phyloP scores from a whole-genome alignment of 2,113 vertebrate genomes.

The Alligator sinensis region DNA sequence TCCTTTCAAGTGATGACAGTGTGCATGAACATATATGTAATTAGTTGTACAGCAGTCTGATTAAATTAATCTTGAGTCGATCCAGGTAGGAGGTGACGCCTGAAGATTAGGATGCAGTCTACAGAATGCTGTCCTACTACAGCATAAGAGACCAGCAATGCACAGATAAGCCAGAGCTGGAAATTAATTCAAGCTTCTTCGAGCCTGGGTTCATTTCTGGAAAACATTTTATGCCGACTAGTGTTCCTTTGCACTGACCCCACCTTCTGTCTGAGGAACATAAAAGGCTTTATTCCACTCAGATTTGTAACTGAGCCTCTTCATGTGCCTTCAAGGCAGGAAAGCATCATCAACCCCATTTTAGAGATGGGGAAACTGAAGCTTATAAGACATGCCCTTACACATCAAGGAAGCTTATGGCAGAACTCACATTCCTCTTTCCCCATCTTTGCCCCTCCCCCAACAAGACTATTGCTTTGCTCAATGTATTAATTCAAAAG shows the following conservation, averaged over 20 bases:
- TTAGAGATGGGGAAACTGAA: neutral
- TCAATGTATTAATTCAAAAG: slow-evolving; percentile 15
- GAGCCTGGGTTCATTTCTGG: neutral
- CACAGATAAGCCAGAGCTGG: neutral
- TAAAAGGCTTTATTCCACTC: neutral
- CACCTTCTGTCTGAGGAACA: neutral
- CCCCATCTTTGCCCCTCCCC: neutral
- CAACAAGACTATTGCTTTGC: neutral
- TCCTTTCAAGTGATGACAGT: neutral
- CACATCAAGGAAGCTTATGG: neutral
- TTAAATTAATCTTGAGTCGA: neutral
- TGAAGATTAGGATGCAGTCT: neutral
- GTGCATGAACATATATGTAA: neutral
- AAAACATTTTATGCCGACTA: slow-evolving; percentile 16
- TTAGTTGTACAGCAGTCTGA: neutral
- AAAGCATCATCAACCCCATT: slow-evolving; percentile 44
- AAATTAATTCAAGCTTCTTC: neutral
- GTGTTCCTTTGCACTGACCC: neutral
- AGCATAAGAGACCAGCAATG: neutral
- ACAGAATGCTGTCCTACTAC: rapidly evolving
- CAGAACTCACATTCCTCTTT: neutral
- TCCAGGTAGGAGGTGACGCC: neutral
- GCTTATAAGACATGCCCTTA: neutral
- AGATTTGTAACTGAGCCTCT: slow-evolving; percentile 40
- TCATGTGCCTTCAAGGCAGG: neutral